Base-by-base conservation (phyloP, 1,140 invertebrate species). In the Doryteuthis pealeii region DNA sequence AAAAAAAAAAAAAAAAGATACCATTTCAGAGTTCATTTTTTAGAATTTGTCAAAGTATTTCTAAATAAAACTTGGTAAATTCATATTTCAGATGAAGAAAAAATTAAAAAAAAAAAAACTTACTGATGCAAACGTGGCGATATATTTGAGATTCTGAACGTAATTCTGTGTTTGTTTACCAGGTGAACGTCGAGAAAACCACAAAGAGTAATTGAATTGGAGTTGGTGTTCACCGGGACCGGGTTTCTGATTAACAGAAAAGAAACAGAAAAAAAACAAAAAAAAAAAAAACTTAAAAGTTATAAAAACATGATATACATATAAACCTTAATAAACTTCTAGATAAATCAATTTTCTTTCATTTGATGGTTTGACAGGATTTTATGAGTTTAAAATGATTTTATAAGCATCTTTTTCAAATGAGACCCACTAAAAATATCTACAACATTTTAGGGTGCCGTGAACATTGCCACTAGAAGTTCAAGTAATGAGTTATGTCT, bases 171-270 rank as follows among this genome's bases (percentile, higher is more conserved):
- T 88, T 79, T 91, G 90, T 86, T 93, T 93, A 22, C 91, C 91
- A 77, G 91, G 90, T 75, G 90, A 90, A 86, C 94, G 90, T 79
- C 92, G 90, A 79, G 94, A 96, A 87, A 93, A 97, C 94, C 95
- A 97, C 81, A 96, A 90, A 82, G 93, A 93, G 88, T 97, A 97
- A 62, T 92, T 91, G 89, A 94, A 95, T 86, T 97, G 94, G 78
- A 97, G 89, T 86, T 92, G 92, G 85, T 97, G 95, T 84, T 97
- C 93, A 75, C 92, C 91, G 78, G 92, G 90, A 76, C 85, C 85
- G 32, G 85, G 83, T 77, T 84, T 84, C 82, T 86, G 76, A 15
- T 74, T 68, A 70, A 32, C 49, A 70, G 68, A 76, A 65, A 76
- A 66, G 1, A 68, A 18, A 31, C 4, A 32, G 8, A 30, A 31